phyloP scores from a whole-genome alignment of 2,888 invertebrate species.

The Agrotis segetum region DNA sequence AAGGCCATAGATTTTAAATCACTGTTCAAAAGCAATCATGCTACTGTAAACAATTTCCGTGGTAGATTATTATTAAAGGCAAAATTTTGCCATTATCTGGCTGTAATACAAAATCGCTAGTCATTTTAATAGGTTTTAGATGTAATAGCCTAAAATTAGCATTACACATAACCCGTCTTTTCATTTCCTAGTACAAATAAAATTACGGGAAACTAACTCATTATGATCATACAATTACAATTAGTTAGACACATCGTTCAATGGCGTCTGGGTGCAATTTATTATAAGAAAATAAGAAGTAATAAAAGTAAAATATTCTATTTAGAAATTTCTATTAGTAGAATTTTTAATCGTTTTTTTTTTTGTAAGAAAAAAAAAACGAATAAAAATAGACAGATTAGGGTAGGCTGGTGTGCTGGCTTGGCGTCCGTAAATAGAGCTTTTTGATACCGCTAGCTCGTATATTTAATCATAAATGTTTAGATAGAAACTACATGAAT shows the following conservation, averaged over 20 bases:
- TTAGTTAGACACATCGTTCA: neutral
- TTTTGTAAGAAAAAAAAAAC: no score
- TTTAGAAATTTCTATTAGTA: no score
- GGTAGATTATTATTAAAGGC: conserved; percentile 4
- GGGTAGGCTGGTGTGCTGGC: no score
- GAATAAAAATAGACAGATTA: no score
- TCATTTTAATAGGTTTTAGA: conserved; percentile 21
- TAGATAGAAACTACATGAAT: no score
- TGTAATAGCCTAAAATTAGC: conserved; percentile 30
- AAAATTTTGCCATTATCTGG: conserved; percentile 1
- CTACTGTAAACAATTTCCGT: conserved; percentile 19
- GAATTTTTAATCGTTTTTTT: no score
- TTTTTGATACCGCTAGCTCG: no score
- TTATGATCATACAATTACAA: conserved; percentile 14
- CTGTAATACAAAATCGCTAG: neutral
- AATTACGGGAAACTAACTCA: conserved; percentile 24
- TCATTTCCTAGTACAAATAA: conserved; percentile 26
- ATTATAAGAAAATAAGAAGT: no score
- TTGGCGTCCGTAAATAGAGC: no score
- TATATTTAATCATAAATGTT: no score
- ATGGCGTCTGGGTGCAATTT: no score
- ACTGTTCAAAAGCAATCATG: conserved; percentile 12
- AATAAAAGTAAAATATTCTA: no score
- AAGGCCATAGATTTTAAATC: conserved; percentile 13
- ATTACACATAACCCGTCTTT: conserved; percentile 10